Evolutionary conservation across 2,888 invertebrate species (phyloP), one percentile per base, ranked within the genome.

Genomic region (Dromius quadrimaculatus): DNA sequence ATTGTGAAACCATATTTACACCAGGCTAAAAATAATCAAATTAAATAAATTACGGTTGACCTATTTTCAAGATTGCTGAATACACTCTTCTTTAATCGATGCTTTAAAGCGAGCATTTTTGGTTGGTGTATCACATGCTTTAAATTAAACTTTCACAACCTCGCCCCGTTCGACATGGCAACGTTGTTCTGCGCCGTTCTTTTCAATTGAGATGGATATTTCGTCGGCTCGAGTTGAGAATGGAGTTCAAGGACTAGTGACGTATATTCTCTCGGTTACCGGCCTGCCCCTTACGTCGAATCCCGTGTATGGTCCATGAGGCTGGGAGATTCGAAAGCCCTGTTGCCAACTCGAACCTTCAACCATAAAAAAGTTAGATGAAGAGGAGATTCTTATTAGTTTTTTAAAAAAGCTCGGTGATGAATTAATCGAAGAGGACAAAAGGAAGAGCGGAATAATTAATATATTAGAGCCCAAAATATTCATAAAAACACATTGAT

Each of bases 231-330:
- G 64, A 71, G 69, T 69, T 72, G 69, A 72, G 74, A 77, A 77
- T 78, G 76, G 78, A 78, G 79, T 79, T 79, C 79, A 79, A 79
- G 79, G 79, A 76, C 79, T 78, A 73, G 74, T 79, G 79, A 79
- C 79, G 79, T 78, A 76, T 76, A 73, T 73, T 73, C 74, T 73
- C 71, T 75, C 71, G 75, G 74, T 73, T 74, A 75, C 70, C 74
- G 76, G 74, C 74, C 75, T 73, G 74, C 75, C 38, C 23, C 57
- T 15, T 15, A 9, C 1, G 28, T 15, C 41, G 8, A 1, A 2
- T 4, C 36, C 8, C 54, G 8, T 17, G 11, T 8, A n/a, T 17
- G 59, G 28, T 38, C 41, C 41, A 41, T 8, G 41, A 54, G 71
- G 57, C 54, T 57, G 70, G 47, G 62, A 62, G 57, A 34, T 45